A percentile compares a stretch with the other conserved stretches of the same genome.
Conservation (phyloP, 2,888 invertebrate species). For the Chymomyza caudatula region DNA sequence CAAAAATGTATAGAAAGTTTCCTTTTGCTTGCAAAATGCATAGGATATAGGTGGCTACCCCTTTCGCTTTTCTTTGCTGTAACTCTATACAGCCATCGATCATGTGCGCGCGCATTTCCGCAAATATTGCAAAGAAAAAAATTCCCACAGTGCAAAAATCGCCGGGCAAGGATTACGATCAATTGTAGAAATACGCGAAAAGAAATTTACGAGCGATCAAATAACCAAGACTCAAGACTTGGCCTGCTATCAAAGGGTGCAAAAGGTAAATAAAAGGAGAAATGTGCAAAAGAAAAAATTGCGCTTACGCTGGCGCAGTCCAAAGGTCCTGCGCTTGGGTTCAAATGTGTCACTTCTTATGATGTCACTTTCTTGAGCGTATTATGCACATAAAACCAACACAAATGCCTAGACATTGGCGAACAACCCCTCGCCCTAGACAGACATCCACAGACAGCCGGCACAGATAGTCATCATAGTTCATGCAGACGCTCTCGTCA, state of each 20-base stretch:
- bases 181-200: slow-evolving; percentile 21
- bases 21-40: not conserved
- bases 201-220: slow-evolving; percentile 73
- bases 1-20: too few species aligned
- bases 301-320: slow-evolving; percentile 17
- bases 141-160: slow-evolving; percentile 67
- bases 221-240: slow-evolving; percentile 52
- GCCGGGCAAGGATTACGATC: slow-evolving; percentile 45
- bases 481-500: slow-evolving; percentile 44
- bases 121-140: slow-evolving; percentile 42
- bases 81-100: slow-evolving; percentile 59
- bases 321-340: slow-evolving; percentile 41
- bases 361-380: slow-evolving; percentile 68
- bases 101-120: slow-evolving; percentile 44
- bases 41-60: not conserved
- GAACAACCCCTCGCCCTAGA: slow-evolving; percentile 37
- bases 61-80: slow-evolving; percentile 36
- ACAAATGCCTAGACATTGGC: slow-evolving; percentile 3
- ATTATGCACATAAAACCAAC: slow-evolving; percentile 32
- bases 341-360: slow-evolving; percentile 74
- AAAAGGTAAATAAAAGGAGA: slow-evolving; percentile 46
- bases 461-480: slow-evolving; percentile 34
- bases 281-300: slow-evolving; percentile 39
- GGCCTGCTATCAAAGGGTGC: slow-evolving; percentile 73
- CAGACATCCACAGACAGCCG: slow-evolving; percentile 18